These are phyloP conservation scores for Phrynosoma platyrhinos DNA, from an alignment of 2,113 vertebrate species.

Conservation along the genomic window DNA sequence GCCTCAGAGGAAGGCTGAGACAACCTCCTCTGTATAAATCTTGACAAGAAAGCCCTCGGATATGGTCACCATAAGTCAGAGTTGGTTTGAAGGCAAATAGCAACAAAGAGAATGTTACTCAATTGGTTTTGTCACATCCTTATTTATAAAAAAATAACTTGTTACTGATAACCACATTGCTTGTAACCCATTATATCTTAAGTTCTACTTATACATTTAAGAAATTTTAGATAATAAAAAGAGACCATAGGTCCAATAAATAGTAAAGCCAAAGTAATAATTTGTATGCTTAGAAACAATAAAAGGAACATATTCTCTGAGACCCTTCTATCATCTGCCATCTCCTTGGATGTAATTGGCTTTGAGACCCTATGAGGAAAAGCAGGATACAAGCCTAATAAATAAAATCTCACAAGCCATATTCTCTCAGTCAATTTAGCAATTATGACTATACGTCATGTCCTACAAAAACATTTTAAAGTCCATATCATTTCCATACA, in stretches of 20 bases:
- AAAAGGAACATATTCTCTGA: background rate
- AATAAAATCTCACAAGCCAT: background rate
- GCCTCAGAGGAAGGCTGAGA: too few species aligned
- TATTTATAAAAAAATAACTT: background rate
- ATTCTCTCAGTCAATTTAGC: background rate
- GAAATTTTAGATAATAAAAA: background rate
- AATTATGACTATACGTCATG: background rate
- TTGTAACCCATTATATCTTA: too few species aligned
- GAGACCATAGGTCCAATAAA: background rate
- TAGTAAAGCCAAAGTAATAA: background rate
- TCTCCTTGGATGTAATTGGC: background rate
- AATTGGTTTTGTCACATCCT: background rate
- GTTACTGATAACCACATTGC: background rate
- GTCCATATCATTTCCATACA: background rate
- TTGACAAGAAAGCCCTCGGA: too few species aligned
- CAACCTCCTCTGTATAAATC: too few species aligned
- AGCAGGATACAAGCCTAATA: conserved; percentile 3
- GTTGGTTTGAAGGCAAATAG: too few species aligned
- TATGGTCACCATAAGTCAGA: too few species aligned
- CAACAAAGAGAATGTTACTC: too few species aligned
- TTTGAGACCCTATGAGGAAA: background rate
- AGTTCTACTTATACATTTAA: background rate
- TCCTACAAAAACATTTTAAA: background rate
- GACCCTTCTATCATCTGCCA: background rate
- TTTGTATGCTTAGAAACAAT: background rate